Base-by-base conservation (phyloP, 2,113 vertebrate species). In the Ahaetulla prasina region DNA sequence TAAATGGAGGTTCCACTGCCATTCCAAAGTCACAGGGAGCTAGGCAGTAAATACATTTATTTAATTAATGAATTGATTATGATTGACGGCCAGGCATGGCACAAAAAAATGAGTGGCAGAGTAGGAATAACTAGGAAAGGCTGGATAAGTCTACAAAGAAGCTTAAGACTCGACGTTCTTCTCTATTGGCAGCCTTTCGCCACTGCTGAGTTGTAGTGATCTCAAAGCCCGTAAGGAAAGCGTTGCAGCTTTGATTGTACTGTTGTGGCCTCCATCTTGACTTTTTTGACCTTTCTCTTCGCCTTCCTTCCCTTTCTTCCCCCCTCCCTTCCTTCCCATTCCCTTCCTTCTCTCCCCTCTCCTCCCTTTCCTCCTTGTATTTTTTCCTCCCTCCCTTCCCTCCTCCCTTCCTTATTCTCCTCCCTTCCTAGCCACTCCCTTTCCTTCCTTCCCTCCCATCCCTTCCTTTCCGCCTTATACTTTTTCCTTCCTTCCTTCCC, bases 381-480 rank as follows among this genome's bases (percentile, higher is more conserved):
- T 47, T 47, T 8, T 23, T 8, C 23, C 2, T 57, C 8, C 23
- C 23, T 25, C 1, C 25, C 7, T 9, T 3, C 8, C 2, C 2
- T 60, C 57, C 23, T 57, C 9, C 2, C 3, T 9, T 25, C 8
- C 23, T 25, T 7, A n/a, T n/a, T n/a, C n/a, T n/a, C n/a, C n/a
- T n/a, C n/a, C 20, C 54, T 25, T 23, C 54, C 55, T 55, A 2
- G n/a, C n/a, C n/a, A 3, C 23, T 6, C 20, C 3, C 20, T 6
- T 9, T 20, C 1, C 55, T 8, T 9, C 8, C 8, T 1, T 0
- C 23, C 5, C 7, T 47, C 45, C 45, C 45, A 8, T 8, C 2
- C 22, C 8, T 8, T 0, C 6, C 7, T n/a, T n/a, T n/a, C n/a
- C n/a, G n/a, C n/a, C n/a, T n/a, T n/a, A n/a, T n/a, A n/a, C n/a